Evolutionary conservation across 2,797 vertebrate genomes (phyloP).

Genomic region (Merluccius polli): DNA sequence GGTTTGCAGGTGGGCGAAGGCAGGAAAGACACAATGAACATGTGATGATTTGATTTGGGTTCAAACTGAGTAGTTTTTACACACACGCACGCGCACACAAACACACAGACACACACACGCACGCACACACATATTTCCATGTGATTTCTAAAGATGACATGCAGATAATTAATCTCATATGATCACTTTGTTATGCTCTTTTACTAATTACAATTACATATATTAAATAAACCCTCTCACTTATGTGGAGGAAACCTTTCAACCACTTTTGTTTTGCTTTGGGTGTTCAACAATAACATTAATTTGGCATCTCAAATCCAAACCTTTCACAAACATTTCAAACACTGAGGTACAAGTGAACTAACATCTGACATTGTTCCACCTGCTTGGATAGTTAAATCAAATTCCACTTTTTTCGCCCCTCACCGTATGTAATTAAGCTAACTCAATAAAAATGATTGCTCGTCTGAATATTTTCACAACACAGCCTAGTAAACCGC

Average conservation of each 20-base stretch:
- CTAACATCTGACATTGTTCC: not conserved
- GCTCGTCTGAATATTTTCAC: conserved; percentile 34
- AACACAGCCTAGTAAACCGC: conserved; percentile 24
- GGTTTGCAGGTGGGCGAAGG: not conserved
- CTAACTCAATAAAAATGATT: conserved; percentile 45
- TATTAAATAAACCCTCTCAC: not conserved
- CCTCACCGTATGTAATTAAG: conserved; percentile 52
- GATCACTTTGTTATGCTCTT: not conserved
- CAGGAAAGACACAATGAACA: not conserved
- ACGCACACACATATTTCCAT: not conserved
- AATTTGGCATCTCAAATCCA: not conserved
- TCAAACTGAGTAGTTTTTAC: no score
- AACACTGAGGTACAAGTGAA: not conserved
- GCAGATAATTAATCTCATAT: not conserved
- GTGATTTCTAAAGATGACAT: not conserved
- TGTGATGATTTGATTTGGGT: no score
- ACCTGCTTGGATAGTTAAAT: conserved; percentile 15
- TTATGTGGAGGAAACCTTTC: not conserved
- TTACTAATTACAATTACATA: not conserved
- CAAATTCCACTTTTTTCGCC: conserved; percentile 16
- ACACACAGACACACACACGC: no score
- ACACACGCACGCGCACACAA: no score
- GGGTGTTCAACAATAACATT: not conserved
- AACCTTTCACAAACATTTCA: not conserved
- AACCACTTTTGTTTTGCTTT: not conserved